Evolutionary conservation across 2,113 vertebrate genomes (phyloP).

Genomic region (Sinocyclocheilus grahami): DNA sequence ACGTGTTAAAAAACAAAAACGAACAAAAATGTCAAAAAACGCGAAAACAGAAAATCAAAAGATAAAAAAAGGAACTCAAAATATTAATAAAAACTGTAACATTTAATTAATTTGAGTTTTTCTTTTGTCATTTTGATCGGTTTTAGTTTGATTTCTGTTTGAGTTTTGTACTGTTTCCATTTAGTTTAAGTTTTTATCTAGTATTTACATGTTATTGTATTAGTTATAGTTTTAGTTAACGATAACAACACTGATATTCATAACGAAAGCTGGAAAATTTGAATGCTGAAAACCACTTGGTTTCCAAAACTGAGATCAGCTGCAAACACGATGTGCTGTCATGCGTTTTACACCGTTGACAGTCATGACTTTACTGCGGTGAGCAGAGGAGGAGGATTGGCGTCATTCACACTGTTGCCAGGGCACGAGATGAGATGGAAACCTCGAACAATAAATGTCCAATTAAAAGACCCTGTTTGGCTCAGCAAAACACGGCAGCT

Average conservation of each 20-base stretch:
- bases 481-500: neutral
- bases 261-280: neutral
- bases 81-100: too few species aligned
- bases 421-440: constrained; percentile 22
- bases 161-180: too few species aligned
- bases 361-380: neutral
- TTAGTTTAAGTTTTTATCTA: neutral
- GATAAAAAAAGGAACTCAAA: too few species aligned
- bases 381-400: constrained; percentile 2
- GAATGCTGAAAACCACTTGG: neutral
- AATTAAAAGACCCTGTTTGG: constrained; percentile 44
- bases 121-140: too few species aligned
- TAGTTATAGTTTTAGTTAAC: neutral
- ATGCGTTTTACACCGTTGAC: neutral
- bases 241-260: neutral
- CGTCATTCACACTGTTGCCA: constrained; percentile 46
- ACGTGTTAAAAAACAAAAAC: too few species aligned
- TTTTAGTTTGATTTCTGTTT: too few species aligned
- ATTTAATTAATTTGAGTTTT: too few species aligned
- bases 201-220: neutral
- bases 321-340: neutral
- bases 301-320: neutral
- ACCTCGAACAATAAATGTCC: constrained; percentile 33
- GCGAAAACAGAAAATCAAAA: too few species aligned
- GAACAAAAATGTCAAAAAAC: too few species aligned